Evolutionary conservation across 2,797 vertebrate genomes (phyloP), one percentile per base, ranked within the genome.

Genomic region (Rhadinocentrus ornatus): DNA sequence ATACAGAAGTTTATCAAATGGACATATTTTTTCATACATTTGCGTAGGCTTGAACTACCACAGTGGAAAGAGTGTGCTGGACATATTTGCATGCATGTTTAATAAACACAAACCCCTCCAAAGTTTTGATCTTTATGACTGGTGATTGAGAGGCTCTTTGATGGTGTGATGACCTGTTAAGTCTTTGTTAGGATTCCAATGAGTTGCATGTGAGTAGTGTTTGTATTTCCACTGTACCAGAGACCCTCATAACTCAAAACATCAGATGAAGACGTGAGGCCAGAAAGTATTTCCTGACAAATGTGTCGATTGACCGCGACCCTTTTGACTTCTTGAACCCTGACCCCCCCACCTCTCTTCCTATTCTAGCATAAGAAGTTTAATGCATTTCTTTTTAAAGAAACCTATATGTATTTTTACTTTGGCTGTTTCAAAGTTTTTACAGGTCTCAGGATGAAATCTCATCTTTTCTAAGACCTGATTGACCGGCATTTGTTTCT

Each of bases 261-360:
- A 88, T 71, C 86, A 84, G 85, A 94, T 91, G 81, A 91, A 92
- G 91, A 89, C 41, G 84, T 90, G 61, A 75, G 26, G 55, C 52
- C 48, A 50, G 81, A 81, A 79, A 77, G 63, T 67, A 64, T 76
- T 79, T 79, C 67, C 72, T 72, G 77, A 81, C 84, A 76, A 73
- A 90, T 82, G 70, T 78, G 71, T 85, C 55, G 75, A 91, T 83
- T 91, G 81, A 88, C 75, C 63, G 83, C 69, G 50, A 69, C 78
- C 80, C 66, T 78, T 66, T 48, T 89, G 82, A 87, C 62, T 75
- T 63, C 48, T 22, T 83, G 81, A 92, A 84, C 90, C 59, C 41
- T 76, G 74, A 77, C 82, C 80, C 27, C 31, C 56, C 18, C 64
- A 62, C 75, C 73, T 83, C 78, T 48, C 29, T 55, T 15, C 41